Percentiles rank a stretch among this genome's conserved stretches.
phyloP scores from a whole-genome alignment of 2,888 invertebrate genomes.

The Thereva nobilitata region DNA sequence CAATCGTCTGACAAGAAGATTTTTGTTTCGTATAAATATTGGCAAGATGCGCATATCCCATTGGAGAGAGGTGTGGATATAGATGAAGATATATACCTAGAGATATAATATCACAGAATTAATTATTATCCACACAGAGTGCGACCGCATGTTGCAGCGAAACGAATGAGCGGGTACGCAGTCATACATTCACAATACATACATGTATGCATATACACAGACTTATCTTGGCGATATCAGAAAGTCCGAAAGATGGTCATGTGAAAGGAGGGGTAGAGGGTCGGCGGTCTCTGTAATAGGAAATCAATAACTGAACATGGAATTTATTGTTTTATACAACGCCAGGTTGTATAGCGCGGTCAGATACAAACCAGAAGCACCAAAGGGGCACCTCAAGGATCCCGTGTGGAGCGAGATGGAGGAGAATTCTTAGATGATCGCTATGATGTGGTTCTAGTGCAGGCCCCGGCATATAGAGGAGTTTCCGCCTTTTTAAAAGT shows the following conservation, averaged over 20 bases:
- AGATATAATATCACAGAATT: constrained; percentile 30
- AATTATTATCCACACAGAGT: constrained; percentile 32
- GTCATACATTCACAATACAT: no score
- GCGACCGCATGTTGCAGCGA: constrained; percentile 17
- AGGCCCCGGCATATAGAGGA: constrained; percentile 14
- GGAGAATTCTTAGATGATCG: constrained; percentile 26
- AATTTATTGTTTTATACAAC: constrained; percentile 31
- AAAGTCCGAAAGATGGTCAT: background rate
- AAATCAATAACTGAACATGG: constrained; percentile 31
- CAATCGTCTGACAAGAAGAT: constrained; percentile 15
- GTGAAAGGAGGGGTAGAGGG: background rate
- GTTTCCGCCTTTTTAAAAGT: constrained; percentile 35
- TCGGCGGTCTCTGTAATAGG: constrained; percentile 7
- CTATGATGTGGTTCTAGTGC: constrained; percentile 30
- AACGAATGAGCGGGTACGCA: constrained; percentile 1
- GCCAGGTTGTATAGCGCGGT: background rate
- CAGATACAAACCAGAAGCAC: background rate
- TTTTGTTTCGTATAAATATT: constrained; percentile 31
- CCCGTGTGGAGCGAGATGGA: constrained; percentile 14
- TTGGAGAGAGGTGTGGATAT: background rate
- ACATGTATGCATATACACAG: no score
- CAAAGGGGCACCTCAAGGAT: constrained; percentile 13
- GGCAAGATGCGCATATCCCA: constrained; percentile 1
- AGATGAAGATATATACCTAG: background rate
- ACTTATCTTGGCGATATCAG: no score